phyloP scores from a whole-genome alignment of 2,797 vertebrate species.

The Tokudaia muenninki region DNA sequence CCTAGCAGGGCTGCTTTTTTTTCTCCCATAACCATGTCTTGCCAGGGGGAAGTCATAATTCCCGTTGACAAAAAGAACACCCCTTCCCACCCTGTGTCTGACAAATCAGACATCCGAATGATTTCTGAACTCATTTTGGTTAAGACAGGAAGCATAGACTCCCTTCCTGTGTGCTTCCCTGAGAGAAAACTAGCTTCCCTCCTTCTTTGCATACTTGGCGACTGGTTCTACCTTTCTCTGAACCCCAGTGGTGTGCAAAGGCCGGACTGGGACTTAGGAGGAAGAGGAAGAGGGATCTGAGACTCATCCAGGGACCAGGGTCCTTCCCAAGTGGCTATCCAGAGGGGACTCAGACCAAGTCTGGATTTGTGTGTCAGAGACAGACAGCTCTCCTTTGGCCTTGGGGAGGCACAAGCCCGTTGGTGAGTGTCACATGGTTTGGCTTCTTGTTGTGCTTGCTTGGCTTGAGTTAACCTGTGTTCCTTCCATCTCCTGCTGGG shows the following conservation, averaged over 20 bases:
- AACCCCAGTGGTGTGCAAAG: conserved; percentile 54
- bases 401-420: background rate
- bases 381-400: background rate
- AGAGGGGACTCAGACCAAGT: background rate
- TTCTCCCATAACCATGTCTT: background rate
- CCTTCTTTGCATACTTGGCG: conserved; percentile 81
- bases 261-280: background rate
- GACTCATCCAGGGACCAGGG: background rate
- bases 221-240: conserved; percentile 73
- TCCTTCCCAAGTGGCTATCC: background rate
- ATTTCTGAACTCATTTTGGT: conserved; percentile 77
- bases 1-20: background rate
- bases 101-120: conserved; percentile 65
- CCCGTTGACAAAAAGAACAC: conserved; percentile 57
- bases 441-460: background rate
- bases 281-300: conserved; percentile 6
- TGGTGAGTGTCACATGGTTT: conserved; percentile 65
- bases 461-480: background rate
- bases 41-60: conserved; percentile 46
- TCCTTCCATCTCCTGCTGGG: background rate
- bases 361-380: background rate
- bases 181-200: conserved; percentile 78
- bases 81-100: conserved; percentile 40
- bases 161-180: conserved; percentile 79
- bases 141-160: conserved; percentile 74